These are phyloP conservation scores for Papilio polytes DNA, from an alignment of 1,140 invertebrate genomes.

Conservation along the genomic window DNA sequence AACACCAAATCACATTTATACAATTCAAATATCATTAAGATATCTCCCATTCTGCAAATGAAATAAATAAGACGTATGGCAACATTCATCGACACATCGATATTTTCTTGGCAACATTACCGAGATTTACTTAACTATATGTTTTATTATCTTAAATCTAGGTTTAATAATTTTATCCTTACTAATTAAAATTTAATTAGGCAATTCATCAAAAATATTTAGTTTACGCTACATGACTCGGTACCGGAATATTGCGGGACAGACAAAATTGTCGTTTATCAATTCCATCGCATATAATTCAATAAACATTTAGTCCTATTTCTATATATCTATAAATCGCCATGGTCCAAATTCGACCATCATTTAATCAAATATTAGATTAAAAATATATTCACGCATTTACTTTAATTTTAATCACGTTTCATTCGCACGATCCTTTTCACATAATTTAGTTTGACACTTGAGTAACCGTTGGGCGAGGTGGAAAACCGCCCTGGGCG, in stretches of 20 bases:
- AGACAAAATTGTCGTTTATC: constrained; percentile 9
- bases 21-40: neutral
- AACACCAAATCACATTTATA: neutral
- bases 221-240: neutral
- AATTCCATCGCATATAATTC: constrained; percentile 11
- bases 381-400: no score
- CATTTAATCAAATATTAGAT: no score
- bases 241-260: constrained; percentile 3
- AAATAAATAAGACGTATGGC: constrained; percentile 8
- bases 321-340: neutral
- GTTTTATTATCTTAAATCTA: neutral
- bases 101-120: constrained; percentile 1
- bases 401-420: no score
- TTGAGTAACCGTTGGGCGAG: no score
- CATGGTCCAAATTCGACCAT: no score
- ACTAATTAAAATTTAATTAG: constrained; percentile 3
- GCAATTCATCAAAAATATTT: constrained; percentile 8
- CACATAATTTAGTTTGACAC: no score
- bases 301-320: neutral
- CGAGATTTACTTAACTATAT: neutral
- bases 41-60: neutral
- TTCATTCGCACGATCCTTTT: no score
- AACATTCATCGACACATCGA: constrained; percentile 6
- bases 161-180: neutral
- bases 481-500: no score